Base-by-base conservation (phyloP, 2,797 vertebrate genomes). In the Sebastes vulpes region DNA sequence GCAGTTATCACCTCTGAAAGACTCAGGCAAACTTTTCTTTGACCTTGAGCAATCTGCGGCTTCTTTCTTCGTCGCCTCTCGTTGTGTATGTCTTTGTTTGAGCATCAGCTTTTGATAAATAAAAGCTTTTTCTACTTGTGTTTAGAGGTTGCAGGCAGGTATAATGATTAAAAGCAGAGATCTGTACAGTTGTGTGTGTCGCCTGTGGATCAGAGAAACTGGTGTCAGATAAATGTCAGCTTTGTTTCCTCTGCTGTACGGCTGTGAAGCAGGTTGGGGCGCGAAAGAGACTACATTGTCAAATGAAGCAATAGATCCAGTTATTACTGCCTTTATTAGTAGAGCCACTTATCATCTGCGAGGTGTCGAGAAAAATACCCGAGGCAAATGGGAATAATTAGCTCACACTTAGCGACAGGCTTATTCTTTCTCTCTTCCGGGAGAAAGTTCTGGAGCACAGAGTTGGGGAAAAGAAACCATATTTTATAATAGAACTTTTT, bases 1-100 rank as follows among this genome's bases (percentile, higher is more conserved):
- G 60, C 89, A 83, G 84, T 86, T 82, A 91, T 92, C 84, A 91
- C 90, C 92, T 90, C 61, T 82, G 81, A 91, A 93, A 91, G 92
- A 91, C 80, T 75, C 79, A 65, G 23, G 23, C 64, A 89, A 91
- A 94, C 75, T 89, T 90, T 86, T 74, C 63, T 92, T 73, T 93
- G 87, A 93, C 93, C 92, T 92, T 93, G 80, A 87, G 60, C 61
- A 21, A 76, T 53, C 38, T 48, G 64, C 31, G 1, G 56, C 65
- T 71, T 46, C 21, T 65, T 60, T 88, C 42, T 65, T 82, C 66
- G n/a, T 53, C 48, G 9, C 48, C 6, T 74, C 31, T 80, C 29
- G 73, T 70, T 84, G 67, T 67, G 38, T 26, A 29, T 23, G 38
- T 56, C 32, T 70, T 25, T 38, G 4, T 73, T 65, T 68, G 20